Evolutionary conservation across 2,888 invertebrate species (phyloP), one percentile per base, ranked within the genome.

Genomic region (Lingula anatina): DNA sequence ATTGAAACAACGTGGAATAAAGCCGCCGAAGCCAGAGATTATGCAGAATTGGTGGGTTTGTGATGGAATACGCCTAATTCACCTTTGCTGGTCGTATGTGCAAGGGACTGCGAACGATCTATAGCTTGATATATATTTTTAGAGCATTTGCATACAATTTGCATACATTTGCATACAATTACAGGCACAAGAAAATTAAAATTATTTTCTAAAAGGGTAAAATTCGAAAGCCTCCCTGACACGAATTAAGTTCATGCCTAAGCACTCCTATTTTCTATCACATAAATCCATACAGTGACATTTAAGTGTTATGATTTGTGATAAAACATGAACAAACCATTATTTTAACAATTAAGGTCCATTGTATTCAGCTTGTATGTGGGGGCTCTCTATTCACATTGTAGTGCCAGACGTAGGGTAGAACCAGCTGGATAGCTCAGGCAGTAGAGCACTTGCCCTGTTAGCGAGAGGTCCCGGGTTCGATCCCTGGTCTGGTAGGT

Each of bases 11-110:
- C 85, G 73, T 85, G 83, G 65, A 81, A 83, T 27, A 80, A 87
- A 64, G 90, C 86, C 1, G 88, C 91, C 71, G 95, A 95, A 80
- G 85, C 90, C 25, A 83, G 94, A 67, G 90, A 89, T 70, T 95
- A 95, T 78, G 85, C 87, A 0, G 94, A 95, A 80, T 81, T 89
- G 79, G 92, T 90, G 81, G 39, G 54, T 24, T 35, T 26, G 20
- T 47, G 20, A 28, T 18, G 35, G 35, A 31, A 31, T 9, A 12
- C 15, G 15, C 35, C 35, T 31, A 15, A 15, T 15, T 31, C 15
- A 31, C 9, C 9, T 31, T 31, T 31, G 35, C 15, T 15, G 35
- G n/a, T n/a, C n/a, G n/a, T n/a, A n/a, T n/a, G n/a, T n/a, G 9
- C 35, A 15, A 12, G 35, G 15, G 35, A 31, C 35, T 31, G 35